Evolutionary conservation across 2,113 vertebrate species (phyloP), one percentile per base, ranked within the genome.

Genomic region (Neogobius melanostomus): DNA sequence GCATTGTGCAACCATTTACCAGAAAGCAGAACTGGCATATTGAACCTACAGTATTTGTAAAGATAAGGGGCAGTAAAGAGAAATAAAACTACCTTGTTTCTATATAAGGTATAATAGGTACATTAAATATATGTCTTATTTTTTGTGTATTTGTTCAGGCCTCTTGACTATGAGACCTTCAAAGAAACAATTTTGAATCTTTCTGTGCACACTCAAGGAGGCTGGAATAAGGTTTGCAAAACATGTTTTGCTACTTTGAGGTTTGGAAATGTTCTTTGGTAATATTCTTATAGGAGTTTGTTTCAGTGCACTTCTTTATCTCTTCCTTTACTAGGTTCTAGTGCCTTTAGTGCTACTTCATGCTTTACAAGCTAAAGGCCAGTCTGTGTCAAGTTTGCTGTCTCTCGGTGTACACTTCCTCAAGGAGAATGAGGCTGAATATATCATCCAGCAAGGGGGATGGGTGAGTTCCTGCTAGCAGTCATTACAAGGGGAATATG

Each of bases 371-470:
- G 75, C 85, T 51, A 92, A 95, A 65, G 92, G 94, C 67, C 91
- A 92, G 6, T 82, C 93, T 0, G 69, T 97, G 81, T 72, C 85
- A 0, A 69, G 87, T 0, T 90, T 98, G 66, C 60, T 96, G 43
- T 87, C 94, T 62, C 88, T 96, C 0, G 97, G 96, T 0, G 91
- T 96, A 67, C 93, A 82, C 0, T 96, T 94, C 52, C 85, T 99
- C 42, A 94, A 98, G 80, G 97, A 99, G 66, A 85, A 79, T 6
- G 91, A 92, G 56, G 91, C 94, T 0, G 93, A 94, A 66, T 95
- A 90, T 83, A 94, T 99, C 84, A 92, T 95, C 68, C 94, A 95
- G 68, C 95, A 96, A 75, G 97, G 97, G 43, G 97, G 97, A 94
- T 98, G 97, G 96, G 97, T 99, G 93, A 93, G 97, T 89, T 72